A percentile compares a stretch with the other conserved stretches of the same genome.
These are phyloP conservation scores for Hydractinia symbiolongicarpus DNA, from an alignment of 30 jellyfish, hydroid and myxozoan genomes.

Conservation along the genomic window DNA sequence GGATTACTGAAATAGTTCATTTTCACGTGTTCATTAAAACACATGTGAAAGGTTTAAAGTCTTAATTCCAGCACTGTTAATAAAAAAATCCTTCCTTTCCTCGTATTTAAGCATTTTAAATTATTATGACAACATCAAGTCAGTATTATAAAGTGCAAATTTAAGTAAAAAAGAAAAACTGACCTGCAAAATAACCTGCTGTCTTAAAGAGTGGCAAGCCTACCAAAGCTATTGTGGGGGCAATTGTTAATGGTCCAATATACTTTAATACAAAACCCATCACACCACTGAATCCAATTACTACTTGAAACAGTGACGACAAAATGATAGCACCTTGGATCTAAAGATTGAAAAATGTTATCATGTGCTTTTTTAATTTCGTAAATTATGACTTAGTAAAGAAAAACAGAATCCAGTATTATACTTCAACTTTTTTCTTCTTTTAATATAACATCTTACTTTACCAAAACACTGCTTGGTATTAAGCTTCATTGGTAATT, in stretches of 20 bases:
- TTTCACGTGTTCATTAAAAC: too few species aligned
- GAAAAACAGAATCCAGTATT: too few species aligned
- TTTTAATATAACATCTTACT: too few species aligned
- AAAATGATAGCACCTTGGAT: conserved; percentile 96
- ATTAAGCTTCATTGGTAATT: too few species aligned
- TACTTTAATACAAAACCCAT: conserved; percentile 59
- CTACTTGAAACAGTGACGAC: conserved; percentile 76
- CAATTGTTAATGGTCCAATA: conserved; percentile 89
- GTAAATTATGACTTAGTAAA: too few species aligned
- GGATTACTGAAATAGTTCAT: neutral
- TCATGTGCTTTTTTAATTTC: too few species aligned
- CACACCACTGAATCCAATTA: conserved; percentile 81
- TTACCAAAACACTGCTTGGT: too few species aligned
- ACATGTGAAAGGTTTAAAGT: too few species aligned
- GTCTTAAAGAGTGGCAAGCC: conserved; percentile 75
- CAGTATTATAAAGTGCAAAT: neutral
- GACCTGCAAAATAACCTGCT: conserved; percentile 87
- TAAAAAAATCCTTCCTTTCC: too few species aligned
- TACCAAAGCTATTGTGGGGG: conserved; percentile 86
- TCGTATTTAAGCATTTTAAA: too few species aligned
- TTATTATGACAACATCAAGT: neutral
- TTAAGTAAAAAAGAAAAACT: neutral
- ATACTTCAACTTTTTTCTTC: too few species aligned
- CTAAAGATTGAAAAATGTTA: conserved; percentile 22
- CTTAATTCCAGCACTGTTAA: too few species aligned